Conservation (phyloP, 2,113 vertebrate species). For the Heteronetta atricapilla region DNA sequence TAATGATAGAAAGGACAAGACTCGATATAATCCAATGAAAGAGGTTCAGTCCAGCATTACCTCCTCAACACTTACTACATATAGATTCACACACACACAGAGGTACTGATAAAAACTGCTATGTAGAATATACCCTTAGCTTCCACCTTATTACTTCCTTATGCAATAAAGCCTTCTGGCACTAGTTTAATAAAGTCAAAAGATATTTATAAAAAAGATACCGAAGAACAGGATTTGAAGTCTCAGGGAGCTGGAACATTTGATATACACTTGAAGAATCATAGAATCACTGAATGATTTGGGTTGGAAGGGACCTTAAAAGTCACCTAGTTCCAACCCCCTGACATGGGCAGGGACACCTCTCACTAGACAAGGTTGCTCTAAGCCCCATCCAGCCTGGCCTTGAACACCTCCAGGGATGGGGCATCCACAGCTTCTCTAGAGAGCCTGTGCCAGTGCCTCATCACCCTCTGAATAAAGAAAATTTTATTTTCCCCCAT, state of each 20-base stretch:
- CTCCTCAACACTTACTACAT: neutral
- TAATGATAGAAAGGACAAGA: slow-evolving; percentile 2
- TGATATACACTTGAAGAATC: neutral
- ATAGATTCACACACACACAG: neutral
- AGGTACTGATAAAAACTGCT: neutral
- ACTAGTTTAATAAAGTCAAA: neutral
- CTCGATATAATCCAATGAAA: neutral
- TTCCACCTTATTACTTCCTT: neutral
- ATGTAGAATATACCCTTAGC: neutral
- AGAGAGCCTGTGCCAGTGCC: no score
- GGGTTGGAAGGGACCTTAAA: no score
- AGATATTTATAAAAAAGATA: neutral
- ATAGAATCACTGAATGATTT: no score
- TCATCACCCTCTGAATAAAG: no score
- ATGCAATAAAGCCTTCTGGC: neutral
- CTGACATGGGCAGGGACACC: no score
- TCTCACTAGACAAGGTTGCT: no score
- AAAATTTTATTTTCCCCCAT: neutral
- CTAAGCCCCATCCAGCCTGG: no score
- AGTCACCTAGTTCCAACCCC: no score
- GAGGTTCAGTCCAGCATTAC: neutral
- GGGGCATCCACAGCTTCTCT: no score
- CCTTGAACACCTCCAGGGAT: no score
- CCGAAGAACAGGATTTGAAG: neutral
- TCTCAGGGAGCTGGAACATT: neutral